Evolutionary conservation across 2,113 vertebrate genomes (phyloP).

Genomic region (Phycodurus eques): DNA sequence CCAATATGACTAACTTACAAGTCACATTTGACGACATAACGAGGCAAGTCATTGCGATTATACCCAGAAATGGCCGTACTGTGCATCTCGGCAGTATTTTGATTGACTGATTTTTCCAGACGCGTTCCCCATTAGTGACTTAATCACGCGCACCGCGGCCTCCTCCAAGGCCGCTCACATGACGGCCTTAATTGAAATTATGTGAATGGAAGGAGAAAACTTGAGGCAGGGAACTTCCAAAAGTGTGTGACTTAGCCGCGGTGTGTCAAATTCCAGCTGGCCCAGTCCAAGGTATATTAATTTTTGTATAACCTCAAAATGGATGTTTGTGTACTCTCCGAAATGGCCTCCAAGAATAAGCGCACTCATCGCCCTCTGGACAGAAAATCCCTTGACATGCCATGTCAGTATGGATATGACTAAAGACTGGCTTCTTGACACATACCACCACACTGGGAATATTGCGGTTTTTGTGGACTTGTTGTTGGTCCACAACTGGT

Average conservation of each 20-base stretch:
- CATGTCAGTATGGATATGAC: not conserved
- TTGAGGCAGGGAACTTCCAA: not conserved
- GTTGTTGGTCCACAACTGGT: not conserved
- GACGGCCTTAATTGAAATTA: conserved; percentile 42
- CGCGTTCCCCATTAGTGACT: not conserved
- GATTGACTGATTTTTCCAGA: not conserved
- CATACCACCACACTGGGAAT: not conserved
- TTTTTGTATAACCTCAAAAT: not conserved
- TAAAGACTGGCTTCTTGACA: not conserved
- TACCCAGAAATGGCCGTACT: not conserved
- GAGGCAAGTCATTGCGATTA: not conserved
- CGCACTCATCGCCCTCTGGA: not conserved
- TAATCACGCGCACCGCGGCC: conserved; percentile 45
- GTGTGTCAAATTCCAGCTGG: not conserved
- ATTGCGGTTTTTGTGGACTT: not conserved
- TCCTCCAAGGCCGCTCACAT: conserved; percentile 33
- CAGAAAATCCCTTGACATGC: not conserved
- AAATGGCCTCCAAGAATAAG: not conserved
- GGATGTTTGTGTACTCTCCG: not conserved
- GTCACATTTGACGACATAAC: not conserved
- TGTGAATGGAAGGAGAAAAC: conserved; percentile 32
- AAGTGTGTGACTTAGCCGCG: not conserved
- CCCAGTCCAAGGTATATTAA: not conserved
- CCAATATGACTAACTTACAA: conserved; percentile 4
- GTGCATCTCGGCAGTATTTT: not conserved